These are phyloP conservation scores for Enteromius unitaeniatus DNA, from an alignment of 2,797 vertebrate genomes.

Conservation along the genomic window DNA sequence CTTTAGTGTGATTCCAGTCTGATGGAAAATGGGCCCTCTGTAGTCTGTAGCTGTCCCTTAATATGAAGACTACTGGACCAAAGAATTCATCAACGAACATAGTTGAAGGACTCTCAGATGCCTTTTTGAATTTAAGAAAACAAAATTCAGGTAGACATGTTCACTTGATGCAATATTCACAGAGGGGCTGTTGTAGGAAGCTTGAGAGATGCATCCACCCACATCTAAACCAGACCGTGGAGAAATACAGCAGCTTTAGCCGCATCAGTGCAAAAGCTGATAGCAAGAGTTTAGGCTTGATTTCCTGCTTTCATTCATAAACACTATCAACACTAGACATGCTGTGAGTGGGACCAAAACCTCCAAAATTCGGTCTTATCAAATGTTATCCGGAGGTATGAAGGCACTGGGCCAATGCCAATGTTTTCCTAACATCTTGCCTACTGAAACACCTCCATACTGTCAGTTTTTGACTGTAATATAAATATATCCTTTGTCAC, in stretches of 20 bases:
- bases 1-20: constrained; percentile 39
- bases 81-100: constrained; percentile 25
- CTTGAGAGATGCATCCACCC: background rate
- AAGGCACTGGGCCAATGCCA: background rate
- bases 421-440: background rate
- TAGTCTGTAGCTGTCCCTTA: constrained; percentile 2
- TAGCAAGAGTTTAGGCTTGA: background rate
- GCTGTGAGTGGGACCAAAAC: background rate
- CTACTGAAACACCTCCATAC: background rate
- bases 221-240: constrained; percentile 13
- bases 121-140: constrained; percentile 16
- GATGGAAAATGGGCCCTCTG: constrained; percentile 42
- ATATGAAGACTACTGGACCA: constrained; percentile 39
- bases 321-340: constrained; percentile 1
- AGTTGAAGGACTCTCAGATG: constrained; percentile 16
- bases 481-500: background rate
- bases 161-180: background rate
- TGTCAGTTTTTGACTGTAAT: background rate
- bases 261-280: constrained; percentile 12
- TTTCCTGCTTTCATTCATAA: constrained; percentile 12
- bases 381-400: background rate
- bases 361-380: background rate
- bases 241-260: constrained; percentile 2
- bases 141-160: constrained; percentile 18
- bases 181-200: background rate